Evolutionary conservation across 2,113 vertebrate genomes (phyloP), one percentile per base, ranked within the genome.

Genomic region (Psettodes erumei): DNA sequence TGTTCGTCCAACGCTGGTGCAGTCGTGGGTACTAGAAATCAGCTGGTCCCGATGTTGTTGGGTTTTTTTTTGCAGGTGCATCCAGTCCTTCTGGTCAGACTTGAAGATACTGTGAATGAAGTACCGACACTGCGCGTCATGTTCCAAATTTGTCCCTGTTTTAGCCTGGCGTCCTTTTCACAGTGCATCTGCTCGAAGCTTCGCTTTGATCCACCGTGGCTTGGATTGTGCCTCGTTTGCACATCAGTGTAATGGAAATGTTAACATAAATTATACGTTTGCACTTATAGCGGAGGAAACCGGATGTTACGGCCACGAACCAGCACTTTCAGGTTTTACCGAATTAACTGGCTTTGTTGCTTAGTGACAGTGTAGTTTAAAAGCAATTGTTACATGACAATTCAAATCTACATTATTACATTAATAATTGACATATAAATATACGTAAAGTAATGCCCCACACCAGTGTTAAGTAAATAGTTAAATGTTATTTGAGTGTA

Each of bases 121-220:
- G n/a, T n/a, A n/a, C n/a, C n/a, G n/a, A n/a, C n/a, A 16, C 9
- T 0, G 18, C 0, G 2, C 3, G 3, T 37, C 21, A 48, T 13
- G n/a, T 33, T 13, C 11, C 8, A 18, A 27, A 38, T 28, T 6
- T 8, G 18, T 70, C 15, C 0, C 10, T 55, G 32, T 32, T n/a
- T n/a, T 9, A 43, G 18, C 60, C 42, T 9, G 3, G 9, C 12
- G 7, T n/a, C 15, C 19, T 27, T 61, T 15, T 47, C 10, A 13
- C 0, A 37, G n/a, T 40, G 1, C 1, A 12, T 5, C 23, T 37
- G 11, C 10, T 67, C 23, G 23, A 32, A 12, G 42, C 42, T 47
- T 21, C 8, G 2, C 43, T 47, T 47, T 47, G 43, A n/a, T 47
- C 10, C 23, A 6, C 23, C 5, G 9, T 48, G 47, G 3, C 21